Percentiles rank a stretch among this genome's conserved stretches.
Evolutionary conservation across 2,113 vertebrate species (phyloP).

Genomic region (Neogobius melanostomus): DNA sequence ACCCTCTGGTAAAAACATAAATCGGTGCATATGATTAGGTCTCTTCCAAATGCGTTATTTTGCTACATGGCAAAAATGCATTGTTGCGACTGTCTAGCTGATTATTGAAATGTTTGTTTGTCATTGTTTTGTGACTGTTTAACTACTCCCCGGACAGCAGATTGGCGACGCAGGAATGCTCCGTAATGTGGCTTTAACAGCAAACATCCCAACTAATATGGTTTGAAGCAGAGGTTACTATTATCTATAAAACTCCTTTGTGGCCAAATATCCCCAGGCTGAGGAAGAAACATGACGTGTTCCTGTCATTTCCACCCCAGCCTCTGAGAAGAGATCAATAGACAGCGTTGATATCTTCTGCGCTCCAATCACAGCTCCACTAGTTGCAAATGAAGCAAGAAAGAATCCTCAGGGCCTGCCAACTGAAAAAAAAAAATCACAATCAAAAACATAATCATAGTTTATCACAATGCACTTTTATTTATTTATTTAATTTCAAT

Average conservation of each 20-base stretch:
- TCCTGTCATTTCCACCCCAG: slow-evolving; percentile 56
- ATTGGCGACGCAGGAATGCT: too few species aligned
- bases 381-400: slow-evolving; percentile 55
- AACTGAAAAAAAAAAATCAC: neutral
- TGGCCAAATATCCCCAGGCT: slow-evolving; percentile 11
- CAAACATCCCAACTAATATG: slow-evolving; percentile 8
- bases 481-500: too few species aligned
- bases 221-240: neutral
- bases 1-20: too few species aligned
- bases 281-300: slow-evolving; percentile 44
- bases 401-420: slow-evolving; percentile 18
- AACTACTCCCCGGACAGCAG: too few species aligned
- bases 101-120: too few species aligned
- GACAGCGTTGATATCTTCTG: slow-evolving; percentile 58
- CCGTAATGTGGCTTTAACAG: neutral
- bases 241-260: neutral
- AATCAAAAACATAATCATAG: too few species aligned
- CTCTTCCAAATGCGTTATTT: too few species aligned
- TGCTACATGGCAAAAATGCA: too few species aligned
- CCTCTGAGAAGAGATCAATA: slow-evolving; percentile 64
- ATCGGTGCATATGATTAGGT: too few species aligned
- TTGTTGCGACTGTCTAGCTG: too few species aligned
- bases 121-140: too few species aligned
- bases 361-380: slow-evolving; percentile 63
- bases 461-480: too few species aligned